Evolutionary conservation across 2,888 invertebrate species (phyloP), one percentile per base, ranked within the genome.

Genomic region (Phytoseiulus persimilis): DNA sequence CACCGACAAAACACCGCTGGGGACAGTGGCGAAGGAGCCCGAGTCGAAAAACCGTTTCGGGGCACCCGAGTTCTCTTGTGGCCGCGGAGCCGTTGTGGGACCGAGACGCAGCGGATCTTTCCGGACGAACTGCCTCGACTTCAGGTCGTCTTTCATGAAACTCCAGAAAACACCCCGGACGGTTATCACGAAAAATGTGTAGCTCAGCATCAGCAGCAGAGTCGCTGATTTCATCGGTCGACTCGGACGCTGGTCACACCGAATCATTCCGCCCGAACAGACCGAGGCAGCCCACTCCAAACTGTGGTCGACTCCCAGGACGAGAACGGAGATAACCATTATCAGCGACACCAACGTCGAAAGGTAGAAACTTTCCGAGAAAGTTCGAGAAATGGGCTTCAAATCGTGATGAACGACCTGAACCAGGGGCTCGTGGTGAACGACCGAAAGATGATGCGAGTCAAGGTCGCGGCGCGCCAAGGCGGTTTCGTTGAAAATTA

Each of bases 111-210:
- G 65, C 1, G 65, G 65, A 65, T 23, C 65, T 65, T 28, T 28
- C 18, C 18, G 65, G 18, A 18, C 83, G 28, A 83, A 28, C 2
- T 83, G 83, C 33, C 83, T 83, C 32, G 11, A 18, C 18, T 83
- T 83, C 18, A 83, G 33, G 83, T 83, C 83, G 33, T 83, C 83
- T 28, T 83, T 83, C 31, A 83, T 23, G 83, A 31, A 23, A 31
- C 83, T 83, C 83, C 83, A 83, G 32, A 83, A 83, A 31, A 33
- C 83, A 14, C 83, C 83, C 6, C 83, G 83, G 6, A 83, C 31
- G 0, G 33, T 33, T 23, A 83, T 33, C 33, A 83, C 33, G 33
- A 14, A 31, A 83, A 83, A 83, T 2, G 83, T 33, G 83, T 31
- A 83, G 31, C 31, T 33, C 11, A 83, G 83, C 65, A 65, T 65